These are phyloP conservation scores for Drosophila pseudoobscura DNA, from an alignment of 1,140 invertebrate species.

Conservation along the genomic window DNA sequence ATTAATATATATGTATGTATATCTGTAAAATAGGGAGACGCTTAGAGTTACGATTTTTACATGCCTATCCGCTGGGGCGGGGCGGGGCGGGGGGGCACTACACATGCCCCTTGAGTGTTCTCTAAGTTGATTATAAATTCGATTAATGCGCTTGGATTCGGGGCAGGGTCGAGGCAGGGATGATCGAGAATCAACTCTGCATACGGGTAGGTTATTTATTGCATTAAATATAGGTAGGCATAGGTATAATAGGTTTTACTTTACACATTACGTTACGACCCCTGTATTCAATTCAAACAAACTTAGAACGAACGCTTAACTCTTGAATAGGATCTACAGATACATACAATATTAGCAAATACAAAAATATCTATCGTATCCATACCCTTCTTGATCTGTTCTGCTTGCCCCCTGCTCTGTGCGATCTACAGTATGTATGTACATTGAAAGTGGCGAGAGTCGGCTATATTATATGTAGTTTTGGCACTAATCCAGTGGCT, in stretches of 20 bases:
- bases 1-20: constrained; percentile 33
- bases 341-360: constrained; percentile 62
- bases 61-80: constrained; percentile 21
- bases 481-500: constrained; percentile 60
- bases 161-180: not conserved
- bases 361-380: constrained; percentile 68
- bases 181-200: constrained; percentile 36
- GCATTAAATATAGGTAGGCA: not conserved
- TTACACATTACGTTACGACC: constrained; percentile 43
- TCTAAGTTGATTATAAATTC: constrained; percentile 44
- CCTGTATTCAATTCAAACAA: constrained; percentile 54
- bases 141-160: constrained; percentile 44
- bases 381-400: constrained; percentile 1
- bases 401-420: constrained; percentile 1
- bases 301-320: constrained; percentile 51
- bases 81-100: not conserved
- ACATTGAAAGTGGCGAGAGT: constrained; percentile 51
- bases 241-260: constrained; percentile 8
- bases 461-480: constrained; percentile 16
- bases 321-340: constrained; percentile 37
- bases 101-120: constrained; percentile 33
- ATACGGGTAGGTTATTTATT: no score
- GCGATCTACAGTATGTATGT: constrained; percentile 28
- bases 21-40: constrained; percentile 36
- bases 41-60: constrained; percentile 38